Base-by-base conservation (phyloP, 2,888 invertebrate species). In the Nipponacmea schrenckii region DNA sequence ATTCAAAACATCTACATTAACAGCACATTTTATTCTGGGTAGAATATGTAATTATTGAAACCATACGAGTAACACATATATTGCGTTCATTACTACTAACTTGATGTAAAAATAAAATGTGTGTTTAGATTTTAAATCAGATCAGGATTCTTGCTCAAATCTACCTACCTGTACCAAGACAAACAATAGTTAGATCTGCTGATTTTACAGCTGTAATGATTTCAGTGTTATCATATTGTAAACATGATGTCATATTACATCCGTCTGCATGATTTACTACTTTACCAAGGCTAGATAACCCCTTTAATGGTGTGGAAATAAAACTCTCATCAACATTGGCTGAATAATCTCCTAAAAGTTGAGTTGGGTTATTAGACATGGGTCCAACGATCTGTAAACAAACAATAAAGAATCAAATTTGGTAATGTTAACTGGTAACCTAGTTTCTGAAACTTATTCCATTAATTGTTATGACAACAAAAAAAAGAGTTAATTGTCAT, bases 371-470 rank as follows among this genome's bases (percentile, higher is more conserved):
- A 74, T 85, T 77, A 5, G 86, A 82, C 84, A 87, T 84, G 3
- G 88, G 88, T 15, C 88, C 88, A 64, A 88, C 78, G 26, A 88
- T 73, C 87, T 87, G 75, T 65, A 78, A 69, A 20, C 31, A 62
- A 64, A n/a, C n/a, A 24, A 56, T 10, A 0, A 20, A 24, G 12
- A 1, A 56, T 12, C 12, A 24, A n/a, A 69, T 20, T 20, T 8
- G 10, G 39, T 5, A 39, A 39, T 39, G 39, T 10, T 8, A 10
- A 39, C 10, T 39, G 7, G 8, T 8, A 39, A 31, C 31, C 31
- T 31, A 39, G 39, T 39, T 39, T 39, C 39, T 8, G 8, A 39
- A 39, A 39, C 39, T 1, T 10, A 39, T 39, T 31, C 31, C 31
- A 39, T 39, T 39, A 8, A 39, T 8, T 8, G 39, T 39, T 39